Evolutionary conservation across 1,140 invertebrate genomes (phyloP).

Genomic region (Lordiphosa clarofinis): DNA sequence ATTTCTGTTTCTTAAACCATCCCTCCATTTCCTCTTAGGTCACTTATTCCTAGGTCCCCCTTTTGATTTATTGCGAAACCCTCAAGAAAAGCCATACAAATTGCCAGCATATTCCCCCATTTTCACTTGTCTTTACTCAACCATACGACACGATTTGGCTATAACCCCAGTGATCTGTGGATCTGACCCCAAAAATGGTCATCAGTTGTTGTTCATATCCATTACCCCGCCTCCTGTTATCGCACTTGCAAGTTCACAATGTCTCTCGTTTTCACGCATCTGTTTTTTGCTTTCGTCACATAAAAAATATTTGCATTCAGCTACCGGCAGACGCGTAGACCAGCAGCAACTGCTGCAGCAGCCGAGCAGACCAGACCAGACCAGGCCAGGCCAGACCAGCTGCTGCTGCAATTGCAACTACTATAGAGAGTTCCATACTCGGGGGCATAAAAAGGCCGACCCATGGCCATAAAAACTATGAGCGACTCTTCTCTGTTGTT

Average conservation of each 20-base stretch:
- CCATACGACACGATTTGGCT: not conserved
- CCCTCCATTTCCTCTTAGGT: too few species aligned
- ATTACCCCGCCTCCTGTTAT: slow-evolving; percentile 3
- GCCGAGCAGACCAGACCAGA: slow-evolving; percentile 1
- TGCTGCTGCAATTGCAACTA: slow-evolving; percentile 41
- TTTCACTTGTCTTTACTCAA: not conserved
- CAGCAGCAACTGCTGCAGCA: not conserved
- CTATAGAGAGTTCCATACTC: slow-evolving; percentile 2
- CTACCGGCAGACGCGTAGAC: slow-evolving; percentile 22
- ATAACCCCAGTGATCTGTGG: slow-evolving; percentile 3
- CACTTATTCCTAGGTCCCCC: too few species aligned
- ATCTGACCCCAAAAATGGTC: slow-evolving; percentile 19
- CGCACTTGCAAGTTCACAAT: slow-evolving; percentile 8
- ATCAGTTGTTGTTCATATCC: slow-evolving; percentile 6
- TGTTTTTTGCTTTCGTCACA: slow-evolving; percentile 47
- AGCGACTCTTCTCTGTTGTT: slow-evolving; percentile 35
- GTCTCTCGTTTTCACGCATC: slow-evolving; percentile 25
- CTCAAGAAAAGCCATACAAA: too few species aligned
- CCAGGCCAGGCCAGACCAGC: slow-evolving; percentile 22
- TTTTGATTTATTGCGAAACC: too few species aligned
- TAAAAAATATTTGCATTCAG: slow-evolving; percentile 45
- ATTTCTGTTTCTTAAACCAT: too few species aligned
- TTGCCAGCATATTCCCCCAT: too few species aligned
- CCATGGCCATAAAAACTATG: slow-evolving; percentile 67
- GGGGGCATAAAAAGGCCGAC: slow-evolving; percentile 50